These are phyloP conservation scores for Calidris pygmaea DNA, from an alignment of 2,113 vertebrate genomes.

Conservation along the genomic window DNA sequence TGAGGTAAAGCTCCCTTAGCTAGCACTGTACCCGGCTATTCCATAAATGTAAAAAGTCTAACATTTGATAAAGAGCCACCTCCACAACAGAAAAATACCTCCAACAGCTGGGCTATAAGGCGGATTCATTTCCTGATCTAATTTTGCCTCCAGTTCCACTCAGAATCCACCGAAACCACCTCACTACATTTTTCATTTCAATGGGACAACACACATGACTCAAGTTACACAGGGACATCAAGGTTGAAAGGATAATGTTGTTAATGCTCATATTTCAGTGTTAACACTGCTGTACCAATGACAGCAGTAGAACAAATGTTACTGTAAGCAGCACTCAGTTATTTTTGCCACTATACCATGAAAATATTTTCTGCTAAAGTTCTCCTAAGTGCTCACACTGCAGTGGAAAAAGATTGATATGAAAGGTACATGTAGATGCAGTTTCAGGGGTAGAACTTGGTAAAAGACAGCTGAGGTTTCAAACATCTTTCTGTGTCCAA, in stretches of 20 bases:
- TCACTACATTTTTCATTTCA: background rate
- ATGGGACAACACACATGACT: background rate
- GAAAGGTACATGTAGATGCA: background rate
- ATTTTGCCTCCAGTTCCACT: background rate
- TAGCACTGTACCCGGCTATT: background rate
- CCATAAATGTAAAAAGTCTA: background rate
- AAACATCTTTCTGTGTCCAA: background rate
- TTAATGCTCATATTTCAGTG: background rate
- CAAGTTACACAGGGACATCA: background rate
- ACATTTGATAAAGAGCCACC: background rate
- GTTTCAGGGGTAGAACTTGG: background rate
- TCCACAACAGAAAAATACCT: background rate
- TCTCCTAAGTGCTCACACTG: background rate
- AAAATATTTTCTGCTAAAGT: background rate
- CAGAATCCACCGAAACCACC: background rate
- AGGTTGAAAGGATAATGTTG: slow-evolving; percentile 3
- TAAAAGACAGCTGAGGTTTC: background rate
- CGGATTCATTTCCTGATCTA: background rate
- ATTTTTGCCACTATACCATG: background rate
- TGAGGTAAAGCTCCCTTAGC: background rate
- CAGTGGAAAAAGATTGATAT: background rate
- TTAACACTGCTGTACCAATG: background rate
- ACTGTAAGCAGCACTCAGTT: background rate
- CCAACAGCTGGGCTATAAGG: background rate
- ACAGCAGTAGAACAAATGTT: slow-evolving; percentile 3